Conservation (phyloP, 1,140 invertebrate genomes). For the Pinna nobilis region DNA sequence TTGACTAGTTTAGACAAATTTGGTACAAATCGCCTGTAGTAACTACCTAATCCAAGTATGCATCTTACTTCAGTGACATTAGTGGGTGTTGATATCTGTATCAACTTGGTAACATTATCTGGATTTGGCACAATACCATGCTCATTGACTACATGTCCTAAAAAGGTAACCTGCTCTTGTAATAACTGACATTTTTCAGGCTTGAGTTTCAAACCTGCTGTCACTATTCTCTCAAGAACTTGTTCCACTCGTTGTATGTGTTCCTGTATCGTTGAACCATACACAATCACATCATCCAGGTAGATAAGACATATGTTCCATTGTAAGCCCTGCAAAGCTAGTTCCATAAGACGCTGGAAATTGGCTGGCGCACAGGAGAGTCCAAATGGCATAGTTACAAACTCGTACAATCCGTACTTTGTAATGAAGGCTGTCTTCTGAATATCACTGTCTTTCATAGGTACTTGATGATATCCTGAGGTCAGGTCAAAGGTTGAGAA, state of each 20-base stretch:
- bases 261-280: slow-evolving; percentile 21
- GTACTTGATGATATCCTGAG: slow-evolving; percentile 75
- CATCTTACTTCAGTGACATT: background rate
- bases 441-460: slow-evolving; percentile 48
- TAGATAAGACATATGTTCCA: slow-evolving; percentile 32
- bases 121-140: background rate
- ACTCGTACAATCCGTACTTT: slow-evolving; percentile 42
- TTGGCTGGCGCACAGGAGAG: slow-evolving; percentile 42
- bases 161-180: slow-evolving; percentile 5
- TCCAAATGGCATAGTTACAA: slow-evolving; percentile 48
- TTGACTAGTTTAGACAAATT: slow-evolving; percentile 34
- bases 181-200: slow-evolving; percentile 33
- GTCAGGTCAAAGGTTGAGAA: slow-evolving; percentile 76
- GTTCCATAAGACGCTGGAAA: slow-evolving; percentile 39
- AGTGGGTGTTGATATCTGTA: background rate
- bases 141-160: slow-evolving; percentile 4
- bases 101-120: background rate
- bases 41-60: background rate
- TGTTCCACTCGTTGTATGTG: slow-evolving; percentile 11
- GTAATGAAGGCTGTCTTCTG: slow-evolving; percentile 43
- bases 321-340: slow-evolving; percentile 21
- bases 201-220: slow-evolving; percentile 39
- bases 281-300: slow-evolving; percentile 48
- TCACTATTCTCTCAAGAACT: slow-evolving; percentile 21
- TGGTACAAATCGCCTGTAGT: slow-evolving; percentile 26